These are phyloP conservation scores for Ramphastos sulfuratus DNA, from an alignment of 2,113 vertebrate genomes.

Conservation along the genomic window DNA sequence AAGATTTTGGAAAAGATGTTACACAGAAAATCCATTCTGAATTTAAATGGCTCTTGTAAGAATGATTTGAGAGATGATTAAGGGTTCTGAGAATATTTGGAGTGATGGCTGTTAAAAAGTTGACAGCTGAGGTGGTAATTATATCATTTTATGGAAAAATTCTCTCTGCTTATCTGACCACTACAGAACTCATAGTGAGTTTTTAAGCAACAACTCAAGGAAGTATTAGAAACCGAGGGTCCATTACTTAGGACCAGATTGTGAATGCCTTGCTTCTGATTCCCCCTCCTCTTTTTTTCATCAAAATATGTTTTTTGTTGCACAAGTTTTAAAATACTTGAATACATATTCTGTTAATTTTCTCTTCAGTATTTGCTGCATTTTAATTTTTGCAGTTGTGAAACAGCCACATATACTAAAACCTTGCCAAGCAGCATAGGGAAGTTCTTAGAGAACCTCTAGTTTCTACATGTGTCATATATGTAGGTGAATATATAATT, in stretches of 20 bases:
- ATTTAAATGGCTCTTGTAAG: background rate
- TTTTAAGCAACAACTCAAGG: background rate
- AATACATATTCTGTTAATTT: background rate
- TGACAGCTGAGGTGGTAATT: background rate
- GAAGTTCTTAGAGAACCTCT: background rate
- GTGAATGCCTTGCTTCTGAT: background rate
- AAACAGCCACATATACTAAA: background rate
- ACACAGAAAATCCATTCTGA: background rate
- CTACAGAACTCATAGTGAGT: background rate
- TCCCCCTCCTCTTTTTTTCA: too few species aligned
- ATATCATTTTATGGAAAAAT: background rate
- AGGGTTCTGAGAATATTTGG: background rate
- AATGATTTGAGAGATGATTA: background rate
- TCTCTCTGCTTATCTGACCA: background rate
- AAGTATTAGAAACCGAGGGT: background rate
- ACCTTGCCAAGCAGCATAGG: background rate
- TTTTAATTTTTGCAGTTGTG: conserved; percentile 9
- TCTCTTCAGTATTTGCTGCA: background rate
- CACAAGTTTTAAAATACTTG: background rate
- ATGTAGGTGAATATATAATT: conserved; percentile 69
- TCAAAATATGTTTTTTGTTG: background rate
- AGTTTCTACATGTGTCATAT: conserved; percentile 50
- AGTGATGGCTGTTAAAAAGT: background rate
- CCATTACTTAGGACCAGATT: background rate
- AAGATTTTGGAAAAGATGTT: background rate